Conservation (phyloP, 2,797 vertebrate genomes). For the Xiphophorus birchmanni region DNA sequence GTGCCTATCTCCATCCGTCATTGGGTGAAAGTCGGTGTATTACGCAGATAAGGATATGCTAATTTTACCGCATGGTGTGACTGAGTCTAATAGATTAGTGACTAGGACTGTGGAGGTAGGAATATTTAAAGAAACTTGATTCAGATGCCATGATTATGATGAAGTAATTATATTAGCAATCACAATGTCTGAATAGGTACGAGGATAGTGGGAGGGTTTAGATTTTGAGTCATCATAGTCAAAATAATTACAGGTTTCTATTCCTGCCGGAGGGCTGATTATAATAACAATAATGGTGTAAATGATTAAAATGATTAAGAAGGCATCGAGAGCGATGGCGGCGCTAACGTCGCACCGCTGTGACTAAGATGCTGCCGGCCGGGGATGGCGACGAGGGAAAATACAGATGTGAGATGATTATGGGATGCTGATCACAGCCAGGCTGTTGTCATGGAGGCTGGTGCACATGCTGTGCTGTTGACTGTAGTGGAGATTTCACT, state of each 20-base stretch:
- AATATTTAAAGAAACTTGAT: not conserved
- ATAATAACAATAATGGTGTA: not conserved
- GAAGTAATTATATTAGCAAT: not conserved
- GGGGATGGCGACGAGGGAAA: not conserved
- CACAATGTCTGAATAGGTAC: not conserved
- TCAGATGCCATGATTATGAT: not conserved
- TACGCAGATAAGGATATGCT: not conserved
- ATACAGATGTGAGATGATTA: not conserved
- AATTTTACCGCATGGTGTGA: not conserved
- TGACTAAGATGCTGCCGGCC: not conserved
- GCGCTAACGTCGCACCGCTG: not conserved
- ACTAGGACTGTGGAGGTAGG: not conserved
- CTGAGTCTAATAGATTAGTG: not conserved
- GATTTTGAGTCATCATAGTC: not conserved
- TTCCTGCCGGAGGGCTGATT: not conserved
- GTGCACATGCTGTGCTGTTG: constrained; percentile 5
- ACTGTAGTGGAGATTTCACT: not conserved
- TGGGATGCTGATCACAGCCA: not conserved
- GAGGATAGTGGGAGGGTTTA: not conserved
- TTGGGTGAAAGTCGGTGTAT: not conserved
- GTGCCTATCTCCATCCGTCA: not conserved
- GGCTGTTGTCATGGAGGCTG: constrained; percentile 7
- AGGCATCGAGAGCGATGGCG: not conserved
- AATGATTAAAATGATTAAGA: not conserved
- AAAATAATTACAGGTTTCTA: not conserved